These are phyloP conservation scores for Cyprinus carpio DNA, from an alignment of 2,113 vertebrate species.

Conservation along the genomic window DNA sequence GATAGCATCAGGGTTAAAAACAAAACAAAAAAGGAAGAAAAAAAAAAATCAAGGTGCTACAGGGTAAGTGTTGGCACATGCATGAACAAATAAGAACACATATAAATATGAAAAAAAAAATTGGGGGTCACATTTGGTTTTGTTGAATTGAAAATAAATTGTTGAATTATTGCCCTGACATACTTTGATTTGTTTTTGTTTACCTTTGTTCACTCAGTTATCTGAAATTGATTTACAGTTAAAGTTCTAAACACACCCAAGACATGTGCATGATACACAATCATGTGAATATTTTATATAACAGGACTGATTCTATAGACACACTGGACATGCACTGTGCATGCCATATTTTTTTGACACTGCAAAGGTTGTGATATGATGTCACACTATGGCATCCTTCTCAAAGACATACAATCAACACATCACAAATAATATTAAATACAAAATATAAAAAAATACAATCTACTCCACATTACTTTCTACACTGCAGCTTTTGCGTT, in stretches of 20 bases:
- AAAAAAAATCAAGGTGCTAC: background rate
- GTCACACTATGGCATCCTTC: background rate
- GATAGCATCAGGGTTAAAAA: background rate
- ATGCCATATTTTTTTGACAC: background rate
- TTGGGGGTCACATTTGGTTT: too few relatives aligned
- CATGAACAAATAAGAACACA: too few relatives aligned
- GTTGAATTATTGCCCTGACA: background rate
- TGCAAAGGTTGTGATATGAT: background rate
- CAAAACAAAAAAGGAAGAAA: background rate
- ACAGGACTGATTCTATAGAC: background rate
- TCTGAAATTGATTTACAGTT: background rate
- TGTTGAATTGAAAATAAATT: too few relatives aligned
- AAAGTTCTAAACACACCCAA: background rate
- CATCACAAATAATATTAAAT: background rate
- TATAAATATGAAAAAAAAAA: too few relatives aligned
- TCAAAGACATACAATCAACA: background rate
- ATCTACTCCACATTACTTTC: background rate
- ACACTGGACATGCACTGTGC: background rate
- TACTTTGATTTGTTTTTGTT: background rate
- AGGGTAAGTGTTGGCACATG: too few relatives aligned
- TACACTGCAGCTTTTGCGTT: background rate
- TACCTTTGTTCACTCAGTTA: background rate
- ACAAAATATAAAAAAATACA: background rate
- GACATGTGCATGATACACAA: background rate
- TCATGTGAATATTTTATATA: background rate